Evolutionary conservation across 2,113 vertebrate species (phyloP), one percentile per base, ranked within the genome.

Genomic region (Porphyrio hochstetteri): DNA sequence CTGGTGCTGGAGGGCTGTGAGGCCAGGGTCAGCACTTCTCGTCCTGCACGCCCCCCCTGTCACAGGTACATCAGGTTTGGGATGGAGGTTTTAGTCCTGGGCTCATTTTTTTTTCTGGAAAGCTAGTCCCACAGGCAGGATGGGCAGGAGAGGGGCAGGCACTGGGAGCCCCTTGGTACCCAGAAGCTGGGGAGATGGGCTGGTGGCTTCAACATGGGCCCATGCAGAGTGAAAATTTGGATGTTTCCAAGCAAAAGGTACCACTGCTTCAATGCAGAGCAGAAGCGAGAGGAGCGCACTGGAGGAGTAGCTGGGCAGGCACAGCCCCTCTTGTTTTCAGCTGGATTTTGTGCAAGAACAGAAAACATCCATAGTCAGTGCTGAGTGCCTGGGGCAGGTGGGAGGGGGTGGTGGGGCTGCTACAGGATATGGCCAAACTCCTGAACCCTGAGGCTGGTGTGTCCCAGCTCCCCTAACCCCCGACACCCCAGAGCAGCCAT

Each of bases 391-490:
- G 46, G 44, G 56, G 24, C 70, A 84, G 67, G 53, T 18, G 5
- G 15, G n/a, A 25, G 25, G 14, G 52, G 23, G 50, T 25, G 50
- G 65, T 20, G 27, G 40, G 31, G 55, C 27, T 88, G 68, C 80
- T 64, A 35, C 17, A 78, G 74, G 19, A 35, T 21, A 65, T 1
- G 0, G 35, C 20, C 40, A 35, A 1, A 2, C n/a, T 88, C 28
- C 65, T 0, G 0, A 65, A 29, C 69, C 5, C 53, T 13, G 0
- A 9, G 15, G 10, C 68, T 0, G 0, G 16, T 56, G 77, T 40
- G 38, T 16, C 23, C 50, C 9, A 17, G 33, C 33, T 63, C 36
- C 40, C 38, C 21, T 23, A 35, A 50, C 7, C 35, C 7, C 28
- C 16, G 6, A n/a, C 31, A 36, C 10, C 6, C 13, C 80, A 42